These are phyloP conservation scores for Sthenelais limicola DNA, from an alignment of 2,888 invertebrate genomes.

Conservation along the genomic window DNA sequence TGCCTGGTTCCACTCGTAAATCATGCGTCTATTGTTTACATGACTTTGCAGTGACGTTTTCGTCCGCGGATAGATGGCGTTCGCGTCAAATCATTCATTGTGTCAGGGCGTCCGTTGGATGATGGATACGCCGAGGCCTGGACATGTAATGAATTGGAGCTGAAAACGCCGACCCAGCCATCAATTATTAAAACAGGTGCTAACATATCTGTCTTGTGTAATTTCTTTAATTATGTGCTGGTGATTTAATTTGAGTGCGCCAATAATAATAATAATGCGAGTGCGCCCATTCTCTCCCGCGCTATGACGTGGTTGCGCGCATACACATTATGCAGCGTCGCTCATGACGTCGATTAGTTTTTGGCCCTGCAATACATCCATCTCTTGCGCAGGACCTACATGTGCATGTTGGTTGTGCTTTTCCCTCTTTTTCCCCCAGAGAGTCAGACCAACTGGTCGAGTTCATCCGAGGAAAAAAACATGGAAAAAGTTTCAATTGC, in stretches of 20 bases:
- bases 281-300: too few species aligned
- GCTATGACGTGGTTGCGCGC: too few species aligned
- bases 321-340: too few species aligned
- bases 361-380: too few species aligned
- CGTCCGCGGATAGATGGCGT: slow-evolving; percentile 31
- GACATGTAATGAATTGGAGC: slow-evolving; percentile 37
- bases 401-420: too few species aligned
- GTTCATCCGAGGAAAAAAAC: too few species aligned
- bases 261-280: too few species aligned
- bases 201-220: slow-evolving; percentile 40
- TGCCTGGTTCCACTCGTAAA: slow-evolving; percentile 27
- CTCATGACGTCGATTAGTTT: too few species aligned
- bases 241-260: slow-evolving; percentile 32
- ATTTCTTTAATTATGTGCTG: slow-evolving; percentile 39
- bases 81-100: slow-evolving; percentile 33
- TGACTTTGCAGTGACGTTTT: slow-evolving; percentile 36
- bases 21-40: slow-evolving; percentile 37
- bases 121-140: slow-evolving; percentile 28
- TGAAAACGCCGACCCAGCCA: slow-evolving; percentile 4
- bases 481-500: too few species aligned
- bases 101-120: slow-evolving; percentile 16
- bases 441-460: too few species aligned
- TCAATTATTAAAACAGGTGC: slow-evolving; percentile 37
- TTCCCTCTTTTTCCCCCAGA: too few species aligned
- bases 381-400: too few species aligned